phyloP scores from a whole-genome alignment of 2,113 vertebrate species.

The Felis catus region DNA sequence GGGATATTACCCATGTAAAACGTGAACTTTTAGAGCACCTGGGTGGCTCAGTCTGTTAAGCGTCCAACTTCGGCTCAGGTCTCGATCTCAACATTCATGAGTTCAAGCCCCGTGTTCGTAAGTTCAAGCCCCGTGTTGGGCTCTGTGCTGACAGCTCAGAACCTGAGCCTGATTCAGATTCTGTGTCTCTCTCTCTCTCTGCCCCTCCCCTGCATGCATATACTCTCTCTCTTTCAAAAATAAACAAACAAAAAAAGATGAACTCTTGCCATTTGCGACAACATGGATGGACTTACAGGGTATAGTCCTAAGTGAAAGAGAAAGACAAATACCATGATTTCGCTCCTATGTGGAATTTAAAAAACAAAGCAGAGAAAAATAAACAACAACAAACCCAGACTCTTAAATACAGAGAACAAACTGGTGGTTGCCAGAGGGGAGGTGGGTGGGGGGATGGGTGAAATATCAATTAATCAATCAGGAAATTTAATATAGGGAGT shows the following conservation, averaged over 20 bases:
- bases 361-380: neutral
- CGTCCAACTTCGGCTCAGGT: no score
- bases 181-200: no score
- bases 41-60: no score
- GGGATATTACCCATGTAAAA: neutral
- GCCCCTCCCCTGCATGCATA: no score
- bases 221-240: no score
- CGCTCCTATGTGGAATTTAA: neutral
- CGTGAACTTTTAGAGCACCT: no score
- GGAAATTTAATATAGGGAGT: neutral
- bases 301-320: neutral
- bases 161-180: no score
- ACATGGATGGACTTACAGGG: neutral
- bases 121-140: no score
- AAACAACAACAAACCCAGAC: neutral
- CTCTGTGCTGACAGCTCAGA: no score
- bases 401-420: neutral
- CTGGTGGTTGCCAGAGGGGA: neutral
- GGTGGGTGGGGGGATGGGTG: neutral
- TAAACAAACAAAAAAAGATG: neutral
- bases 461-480: neutral
- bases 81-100: no score
- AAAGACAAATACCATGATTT: neutral
- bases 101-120: no score
- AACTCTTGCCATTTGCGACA: neutral